Percentiles rank a stretch among this genome's conserved stretches.
These are phyloP conservation scores for Clistopyga incitator DNA, from an alignment of 2,888 invertebrate genomes.

Conservation along the genomic window DNA sequence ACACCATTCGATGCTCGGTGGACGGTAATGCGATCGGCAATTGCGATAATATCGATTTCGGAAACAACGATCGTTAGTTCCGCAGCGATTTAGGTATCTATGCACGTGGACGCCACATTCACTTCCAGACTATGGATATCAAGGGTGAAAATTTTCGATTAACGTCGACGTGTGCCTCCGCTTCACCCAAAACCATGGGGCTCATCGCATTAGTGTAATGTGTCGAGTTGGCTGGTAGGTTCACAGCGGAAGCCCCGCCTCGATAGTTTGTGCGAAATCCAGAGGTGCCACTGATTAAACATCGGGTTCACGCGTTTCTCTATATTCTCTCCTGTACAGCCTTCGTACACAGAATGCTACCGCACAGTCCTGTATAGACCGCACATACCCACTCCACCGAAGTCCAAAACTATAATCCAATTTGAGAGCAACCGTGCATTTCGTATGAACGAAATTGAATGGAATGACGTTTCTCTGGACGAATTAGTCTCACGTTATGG, in stretches of 20 bases:
- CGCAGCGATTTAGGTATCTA: constrained; percentile 27
- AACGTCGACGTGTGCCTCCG: constrained; percentile 38
- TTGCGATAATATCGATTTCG: constrained; percentile 60
- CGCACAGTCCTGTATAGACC: not conserved
- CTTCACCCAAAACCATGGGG: constrained; percentile 22
- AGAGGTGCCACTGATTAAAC: constrained; percentile 50
- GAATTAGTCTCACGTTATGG: not conserved
- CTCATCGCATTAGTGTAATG: constrained; percentile 41
- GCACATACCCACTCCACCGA: not conserved
- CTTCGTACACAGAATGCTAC: not conserved
- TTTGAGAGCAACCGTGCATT: constrained; percentile 21
- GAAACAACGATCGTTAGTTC: constrained; percentile 30
- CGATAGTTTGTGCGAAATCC: constrained; percentile 46
- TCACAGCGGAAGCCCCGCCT: constrained; percentile 3
- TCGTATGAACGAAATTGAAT: constrained; percentile 31
- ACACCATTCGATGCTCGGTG: constrained; percentile 27
- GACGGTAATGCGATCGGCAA: constrained; percentile 37
- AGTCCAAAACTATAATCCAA: constrained; percentile 48
- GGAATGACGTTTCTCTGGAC: constrained; percentile 1
- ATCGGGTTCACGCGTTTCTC: constrained; percentile 23
- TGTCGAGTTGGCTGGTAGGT: constrained; percentile 17
- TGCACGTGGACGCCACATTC: constrained; percentile 4
- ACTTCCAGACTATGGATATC: constrained; percentile 16
- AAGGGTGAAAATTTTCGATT: constrained; percentile 57
- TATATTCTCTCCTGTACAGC: not conserved